Conservation (phyloP, 2,888 invertebrate species). For the Stenodema calcarata region DNA sequence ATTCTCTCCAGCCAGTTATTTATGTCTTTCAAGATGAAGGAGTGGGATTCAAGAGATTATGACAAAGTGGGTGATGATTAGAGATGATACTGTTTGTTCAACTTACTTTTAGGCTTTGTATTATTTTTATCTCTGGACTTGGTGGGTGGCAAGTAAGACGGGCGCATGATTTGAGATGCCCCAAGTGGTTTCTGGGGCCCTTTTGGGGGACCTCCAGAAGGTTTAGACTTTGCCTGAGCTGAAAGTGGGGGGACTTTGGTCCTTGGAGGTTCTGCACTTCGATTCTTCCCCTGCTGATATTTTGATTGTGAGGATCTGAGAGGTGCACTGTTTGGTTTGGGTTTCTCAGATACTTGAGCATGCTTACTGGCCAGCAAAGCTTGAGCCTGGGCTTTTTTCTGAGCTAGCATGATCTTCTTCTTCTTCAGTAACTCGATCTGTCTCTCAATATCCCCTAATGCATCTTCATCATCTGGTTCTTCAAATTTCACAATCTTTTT, state of each 20-base stretch:
- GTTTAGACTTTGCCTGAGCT: neutral
- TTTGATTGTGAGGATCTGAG: neutral
- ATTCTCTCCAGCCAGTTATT: no score
- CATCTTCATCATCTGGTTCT: neutral
- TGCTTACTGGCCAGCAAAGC: neutral
- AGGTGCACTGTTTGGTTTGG: neutral
- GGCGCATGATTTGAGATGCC: neutral
- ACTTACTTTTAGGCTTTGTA: constrained; percentile 7
- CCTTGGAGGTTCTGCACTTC: neutral
- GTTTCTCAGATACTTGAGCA: constrained; percentile 43
- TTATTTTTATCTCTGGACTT: neutral
- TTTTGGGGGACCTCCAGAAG: neutral
- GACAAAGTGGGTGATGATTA: no score
- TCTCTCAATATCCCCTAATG: constrained; percentile 44
- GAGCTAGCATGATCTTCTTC: constrained; percentile 43
- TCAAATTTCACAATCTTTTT: no score
- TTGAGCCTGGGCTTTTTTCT: constrained; percentile 7
- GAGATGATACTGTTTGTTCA: no score
- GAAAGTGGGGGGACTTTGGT: neutral
- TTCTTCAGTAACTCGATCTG: constrained; percentile 45
- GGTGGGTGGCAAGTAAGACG: neutral
- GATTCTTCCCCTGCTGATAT: neutral
- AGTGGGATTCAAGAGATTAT: no score
- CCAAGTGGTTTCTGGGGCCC: neutral
- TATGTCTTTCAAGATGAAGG: no score